Conservation (phyloP, 2,888 invertebrate genomes). For the Phengaris arion region DNA sequence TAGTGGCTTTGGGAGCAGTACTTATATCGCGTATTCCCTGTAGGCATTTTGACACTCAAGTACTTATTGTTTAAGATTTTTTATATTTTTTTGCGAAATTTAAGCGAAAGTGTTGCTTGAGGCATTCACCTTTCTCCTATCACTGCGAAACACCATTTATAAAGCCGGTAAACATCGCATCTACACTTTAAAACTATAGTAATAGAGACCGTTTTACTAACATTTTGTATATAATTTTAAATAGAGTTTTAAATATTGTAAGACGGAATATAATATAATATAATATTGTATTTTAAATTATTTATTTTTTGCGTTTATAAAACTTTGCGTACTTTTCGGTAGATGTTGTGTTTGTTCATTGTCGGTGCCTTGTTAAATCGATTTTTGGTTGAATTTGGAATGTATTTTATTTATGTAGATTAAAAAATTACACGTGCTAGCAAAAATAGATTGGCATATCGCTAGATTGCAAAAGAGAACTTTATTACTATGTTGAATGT, state of each 20-base stretch:
- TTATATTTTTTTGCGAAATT: neutral
- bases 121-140: neutral
- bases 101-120: neutral
- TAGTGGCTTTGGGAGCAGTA: neutral
- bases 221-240: slow-evolving; percentile 28
- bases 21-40: neutral
- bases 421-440: neutral
- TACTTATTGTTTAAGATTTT: neutral
- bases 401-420: slow-evolving; percentile 23
- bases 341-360: slow-evolving; percentile 17
- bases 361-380: slow-evolving; percentile 27
- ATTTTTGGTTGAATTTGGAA: slow-evolving; percentile 20
- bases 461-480: neutral
- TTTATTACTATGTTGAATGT: neutral
- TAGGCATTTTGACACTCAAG: neutral
- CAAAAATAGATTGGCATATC: slow-evolving; percentile 19
- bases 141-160: slow-evolving; percentile 15
- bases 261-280: neutral
- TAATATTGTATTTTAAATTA: neutral
- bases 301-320: slow-evolving; percentile 23
- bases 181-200: neutral
- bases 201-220: neutral
- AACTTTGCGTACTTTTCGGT: neutral
- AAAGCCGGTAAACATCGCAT: neutral
- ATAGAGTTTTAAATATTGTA: neutral